Evolutionary conservation across 1,140 invertebrate species (phyloP).

Genomic region (Homarus americanus): DNA sequence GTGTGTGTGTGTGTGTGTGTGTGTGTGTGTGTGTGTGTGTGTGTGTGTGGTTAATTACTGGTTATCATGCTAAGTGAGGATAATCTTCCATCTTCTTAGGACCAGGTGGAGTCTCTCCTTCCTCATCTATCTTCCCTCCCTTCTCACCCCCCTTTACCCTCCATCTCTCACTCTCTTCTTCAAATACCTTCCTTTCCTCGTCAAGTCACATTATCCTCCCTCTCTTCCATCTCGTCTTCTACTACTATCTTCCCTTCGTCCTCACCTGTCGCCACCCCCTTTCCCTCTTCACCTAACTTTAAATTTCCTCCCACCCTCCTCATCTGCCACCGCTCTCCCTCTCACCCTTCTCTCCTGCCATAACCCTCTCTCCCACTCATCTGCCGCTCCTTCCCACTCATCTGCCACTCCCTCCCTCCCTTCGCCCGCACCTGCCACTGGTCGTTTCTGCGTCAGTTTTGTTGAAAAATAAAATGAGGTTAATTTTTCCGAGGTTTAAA

Average conservation of each 20-base stretch:
- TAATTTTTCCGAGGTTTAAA: no score
- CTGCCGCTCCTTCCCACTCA: not conserved
- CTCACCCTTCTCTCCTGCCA: not conserved
- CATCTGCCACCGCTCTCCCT: not conserved
- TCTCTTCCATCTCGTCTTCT: not conserved
- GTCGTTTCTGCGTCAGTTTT: no score
- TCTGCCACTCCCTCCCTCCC: not conserved
- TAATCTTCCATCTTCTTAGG: no score
- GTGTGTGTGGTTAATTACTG: no score
- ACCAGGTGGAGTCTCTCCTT: not conserved
- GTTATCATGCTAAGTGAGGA: no score
- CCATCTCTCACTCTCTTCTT: no score
- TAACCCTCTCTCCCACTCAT: not conserved
- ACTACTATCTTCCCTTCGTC: not conserved
- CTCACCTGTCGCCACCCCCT: no score
- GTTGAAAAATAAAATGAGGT: no score
- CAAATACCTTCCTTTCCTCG: not conserved
- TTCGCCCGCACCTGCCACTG: no score
- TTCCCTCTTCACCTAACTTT: not conserved
- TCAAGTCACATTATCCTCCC: not conserved
- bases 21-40: not conserved
- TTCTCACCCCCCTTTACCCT: not conserved
- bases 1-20: conserved; percentile 19
- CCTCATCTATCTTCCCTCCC: not conserved
- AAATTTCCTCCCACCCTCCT: not conserved